Evolutionary conservation across 2,113 vertebrate species (phyloP), one percentile per base, ranked within the genome.

Genomic region (Agelaius phoeniceus): DNA sequence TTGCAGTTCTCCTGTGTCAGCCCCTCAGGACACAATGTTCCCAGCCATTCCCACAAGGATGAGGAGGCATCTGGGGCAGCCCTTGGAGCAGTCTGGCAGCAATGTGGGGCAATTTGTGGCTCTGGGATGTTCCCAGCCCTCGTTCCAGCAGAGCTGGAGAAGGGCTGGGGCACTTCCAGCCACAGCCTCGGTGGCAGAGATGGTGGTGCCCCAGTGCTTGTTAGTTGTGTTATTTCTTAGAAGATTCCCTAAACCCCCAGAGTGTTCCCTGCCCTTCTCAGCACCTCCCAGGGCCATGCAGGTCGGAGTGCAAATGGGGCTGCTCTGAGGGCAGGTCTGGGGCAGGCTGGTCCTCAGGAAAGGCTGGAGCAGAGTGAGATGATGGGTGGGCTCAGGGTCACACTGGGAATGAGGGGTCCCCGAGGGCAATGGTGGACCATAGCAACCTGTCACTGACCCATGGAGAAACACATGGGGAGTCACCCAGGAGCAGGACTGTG

Each of bases 91-190:
- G 24, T 22, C 37, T 55, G 54, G 39, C 26, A 65, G 33, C 1
- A 4, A 31, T 2, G 10, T 19, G 44, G 35, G 22, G 63, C 21
- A 19, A 23, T 57, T 46, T 0, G 0, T 30, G 37, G 52, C 21
- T 26, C 46, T 3, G 7, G 31, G 63, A 62, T 0, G 1, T 55
- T 87, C 35, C 20, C 35, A 82, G 39, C 10, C 39, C 39, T 82
- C 0, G 0, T 8, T 33, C 11, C 44, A 75, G 58, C 66, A 87
- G 43, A 84, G 11, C 39, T n/a, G 26, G 62, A 73, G 78, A 78
- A 39, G 41, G 43, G 37, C 74, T 75, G 61, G 24, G 28, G 18
- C 48, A 44, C 15, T 30, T 61, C 33, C 41, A 86, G 72, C 31
- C 33, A n/a, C 37, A 49, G 35, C 41, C 33, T 65, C 35, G 43